Evolutionary conservation across 2,888 invertebrate genomes (phyloP).

Genomic region (Epinotia brunnichana): DNA sequence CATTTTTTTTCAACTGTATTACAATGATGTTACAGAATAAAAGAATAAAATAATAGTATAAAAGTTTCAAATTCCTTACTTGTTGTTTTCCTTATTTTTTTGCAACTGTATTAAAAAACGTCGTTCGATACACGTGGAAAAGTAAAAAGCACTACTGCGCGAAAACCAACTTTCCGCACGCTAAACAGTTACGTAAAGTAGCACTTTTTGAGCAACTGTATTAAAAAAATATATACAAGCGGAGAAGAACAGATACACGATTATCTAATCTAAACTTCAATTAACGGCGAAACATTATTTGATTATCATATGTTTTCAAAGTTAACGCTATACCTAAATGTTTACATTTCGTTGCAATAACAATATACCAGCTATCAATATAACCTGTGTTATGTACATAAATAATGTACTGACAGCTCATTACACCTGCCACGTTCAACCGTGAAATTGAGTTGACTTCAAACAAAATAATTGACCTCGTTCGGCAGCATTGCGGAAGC

Average conservation of each 20-base stretch:
- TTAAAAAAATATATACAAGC: not conserved
- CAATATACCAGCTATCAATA: not conserved
- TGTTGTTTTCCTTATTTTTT: too few species aligned
- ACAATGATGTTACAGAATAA: too few species aligned
- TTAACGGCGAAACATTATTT: not conserved
- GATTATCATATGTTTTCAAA: not conserved
- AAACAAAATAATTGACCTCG: conserved; percentile 64
- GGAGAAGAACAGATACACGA: not conserved
- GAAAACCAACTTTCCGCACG: too few species aligned
- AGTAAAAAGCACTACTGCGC: too few species aligned
- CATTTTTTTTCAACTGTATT: too few species aligned
- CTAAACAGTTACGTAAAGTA: too few species aligned
- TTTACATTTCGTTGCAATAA: not conserved
- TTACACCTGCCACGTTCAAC: conserved; percentile 48
- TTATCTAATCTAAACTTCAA: not conserved
- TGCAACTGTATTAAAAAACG: too few species aligned
- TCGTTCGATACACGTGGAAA: too few species aligned
- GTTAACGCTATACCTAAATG: not conserved
- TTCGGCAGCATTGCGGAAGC: conserved; percentile 53
- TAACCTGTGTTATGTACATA: conserved; percentile 7
- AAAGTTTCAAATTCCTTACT: too few species aligned
- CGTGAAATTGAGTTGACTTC: conserved; percentile 72
- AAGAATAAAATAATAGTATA: too few species aligned
- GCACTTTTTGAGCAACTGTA: too few species aligned
- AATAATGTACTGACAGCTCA: conserved; percentile 25